phyloP scores from a whole-genome alignment of 2,888 invertebrate genomes.

The Pemphredon lugubris region DNA sequence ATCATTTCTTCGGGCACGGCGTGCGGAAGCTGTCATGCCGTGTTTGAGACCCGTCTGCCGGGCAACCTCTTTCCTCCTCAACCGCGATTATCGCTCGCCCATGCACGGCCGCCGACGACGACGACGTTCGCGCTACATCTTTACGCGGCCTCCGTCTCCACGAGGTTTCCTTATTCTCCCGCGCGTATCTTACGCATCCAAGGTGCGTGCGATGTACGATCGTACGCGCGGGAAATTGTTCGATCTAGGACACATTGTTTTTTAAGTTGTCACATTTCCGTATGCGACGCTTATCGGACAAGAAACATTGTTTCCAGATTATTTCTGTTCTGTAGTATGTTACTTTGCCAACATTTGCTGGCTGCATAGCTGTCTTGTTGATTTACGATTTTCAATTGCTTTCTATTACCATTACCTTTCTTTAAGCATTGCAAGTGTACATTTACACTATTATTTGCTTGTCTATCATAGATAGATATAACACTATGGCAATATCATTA shows the following conservation, averaged over 20 bases:
- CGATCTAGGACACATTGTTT: conserved; percentile 5
- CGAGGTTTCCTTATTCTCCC: conserved; percentile 7
- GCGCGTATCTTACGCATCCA: conserved; percentile 17
- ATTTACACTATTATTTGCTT: no score
- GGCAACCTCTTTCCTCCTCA: neutral
- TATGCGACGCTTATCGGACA: neutral
- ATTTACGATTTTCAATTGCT: no score
- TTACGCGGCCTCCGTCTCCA: conserved; percentile 11
- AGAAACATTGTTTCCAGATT: no score
- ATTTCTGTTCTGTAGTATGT: no score
- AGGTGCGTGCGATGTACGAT: conserved; percentile 15
- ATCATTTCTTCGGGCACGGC: conserved; percentile 2
- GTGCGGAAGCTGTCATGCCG: conserved; percentile 32
- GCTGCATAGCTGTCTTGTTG: no score
- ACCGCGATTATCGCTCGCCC: conserved; percentile 6
- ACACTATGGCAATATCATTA: no score
- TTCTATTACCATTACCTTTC: no score
- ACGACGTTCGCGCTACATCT: conserved; percentile 3
- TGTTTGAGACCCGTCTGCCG: conserved; percentile 1
- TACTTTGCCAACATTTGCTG: no score
- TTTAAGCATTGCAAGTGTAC: no score
- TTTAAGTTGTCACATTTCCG: neutral
- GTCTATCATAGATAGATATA: no score
- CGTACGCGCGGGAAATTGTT: conserved; percentile 46
- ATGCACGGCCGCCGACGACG: conserved; percentile 17